Base-by-base conservation (phyloP, 23 tunicate species). In the Phallusia fumigata region DNA sequence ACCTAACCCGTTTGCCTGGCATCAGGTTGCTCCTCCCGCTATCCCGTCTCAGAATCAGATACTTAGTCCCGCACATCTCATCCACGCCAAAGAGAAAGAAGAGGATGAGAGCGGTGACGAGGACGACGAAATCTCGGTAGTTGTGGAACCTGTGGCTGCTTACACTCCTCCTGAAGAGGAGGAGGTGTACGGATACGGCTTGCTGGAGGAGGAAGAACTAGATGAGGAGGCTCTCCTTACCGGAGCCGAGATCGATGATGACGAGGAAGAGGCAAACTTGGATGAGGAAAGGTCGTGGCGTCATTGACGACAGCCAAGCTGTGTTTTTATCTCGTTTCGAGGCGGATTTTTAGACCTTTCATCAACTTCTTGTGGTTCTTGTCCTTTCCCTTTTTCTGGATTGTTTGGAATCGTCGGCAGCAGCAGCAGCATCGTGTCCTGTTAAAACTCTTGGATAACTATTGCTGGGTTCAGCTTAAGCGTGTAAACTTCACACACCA, bases 171-270 rank as follows among this genome's bases (percentile, higher is more conserved):
- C 82, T 18, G 78, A 82, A 47, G 91, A 92, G 31, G 89, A 76
- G 18, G 84, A 78, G 19, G 89, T 72, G 12, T 90, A 81, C 75
- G 97, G 87, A 65, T 90, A 90, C 80, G 91, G 84, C 30, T 34
- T 87, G 53, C 72, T 87, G 2, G 79, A 75, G 76, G 92, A 88
- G 28, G 92, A 88, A 35, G 92, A 92, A 73, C 40, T 92, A 22
- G 97, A 92, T 84, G 97, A 92, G 65, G 97, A 92, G 44, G 91
- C 97, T 79, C 88, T 92, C 34, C 86, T 92, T 0, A 84, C 91
- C 52, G 97, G 92, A 65, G 91, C 74, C 53, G 97, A 87, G 32
- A 49, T 69, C 12, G 96, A 92, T 50, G 91, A 92, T 53, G 82
- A 76, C 58, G 95, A 80, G 22, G 96, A 83, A 33, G 90, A 83